Evolutionary conservation across 2,113 vertebrate genomes (phyloP).

Genomic region (Poicephalus gulielmi): DNA sequence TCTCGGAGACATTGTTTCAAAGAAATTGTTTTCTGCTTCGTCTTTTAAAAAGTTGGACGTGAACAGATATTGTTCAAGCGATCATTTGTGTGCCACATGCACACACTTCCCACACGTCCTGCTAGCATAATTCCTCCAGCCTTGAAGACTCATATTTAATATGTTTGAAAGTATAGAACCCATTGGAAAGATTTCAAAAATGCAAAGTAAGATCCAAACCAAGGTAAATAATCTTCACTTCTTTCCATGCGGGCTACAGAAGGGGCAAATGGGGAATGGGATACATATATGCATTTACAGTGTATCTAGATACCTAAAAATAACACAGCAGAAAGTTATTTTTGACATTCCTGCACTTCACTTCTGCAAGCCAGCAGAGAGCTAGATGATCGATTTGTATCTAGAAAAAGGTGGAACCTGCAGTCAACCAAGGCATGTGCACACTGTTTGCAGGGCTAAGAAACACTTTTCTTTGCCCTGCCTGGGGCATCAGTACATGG

Average conservation of each 20-base stretch:
- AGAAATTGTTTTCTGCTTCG: background rate
- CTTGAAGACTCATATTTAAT: background rate
- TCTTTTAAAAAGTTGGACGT: background rate
- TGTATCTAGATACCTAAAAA: background rate
- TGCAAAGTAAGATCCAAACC: background rate
- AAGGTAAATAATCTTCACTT: background rate
- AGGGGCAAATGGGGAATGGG: background rate
- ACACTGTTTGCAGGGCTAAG: background rate
- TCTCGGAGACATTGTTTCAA: background rate
- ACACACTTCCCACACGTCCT: background rate
- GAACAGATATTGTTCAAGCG: background rate
- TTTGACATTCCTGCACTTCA: background rate
- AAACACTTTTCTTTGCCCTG: background rate
- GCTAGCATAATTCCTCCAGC: background rate
- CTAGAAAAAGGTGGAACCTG: background rate
- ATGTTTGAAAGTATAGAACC: background rate
- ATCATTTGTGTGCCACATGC: background rate
- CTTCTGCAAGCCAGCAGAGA: background rate
- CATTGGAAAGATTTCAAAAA: conserved; percentile 5
- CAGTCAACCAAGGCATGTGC: fast-evolving
- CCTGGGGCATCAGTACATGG: fast-evolving
- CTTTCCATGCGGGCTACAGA: background rate
- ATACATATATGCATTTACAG: background rate
- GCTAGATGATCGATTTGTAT: background rate
- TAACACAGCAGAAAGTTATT: background rate